A percentile compares a stretch with the other conserved stretches of the same genome.
phyloP scores from a whole-genome alignment of 2,797 vertebrate species.

The Sebastes matsubarae region DNA sequence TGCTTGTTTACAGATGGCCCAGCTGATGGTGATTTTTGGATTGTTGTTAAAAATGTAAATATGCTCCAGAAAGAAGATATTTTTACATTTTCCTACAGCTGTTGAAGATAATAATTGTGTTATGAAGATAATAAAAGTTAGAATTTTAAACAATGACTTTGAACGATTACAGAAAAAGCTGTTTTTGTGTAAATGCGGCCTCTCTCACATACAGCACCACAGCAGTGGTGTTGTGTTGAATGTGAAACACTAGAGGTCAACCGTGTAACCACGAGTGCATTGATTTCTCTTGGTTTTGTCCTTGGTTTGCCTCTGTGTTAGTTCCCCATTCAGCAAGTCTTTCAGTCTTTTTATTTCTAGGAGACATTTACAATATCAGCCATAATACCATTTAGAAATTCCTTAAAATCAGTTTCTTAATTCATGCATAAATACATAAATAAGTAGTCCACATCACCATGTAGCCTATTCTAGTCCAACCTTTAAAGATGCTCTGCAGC shows the following conservation, averaged over 20 bases:
- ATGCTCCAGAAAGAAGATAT: conserved; percentile 39
- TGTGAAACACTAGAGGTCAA: conserved; percentile 32
- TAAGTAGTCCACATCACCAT: not conserved
- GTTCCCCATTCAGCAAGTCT: not conserved
- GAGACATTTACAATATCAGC: not conserved
- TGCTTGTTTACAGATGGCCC: not conserved
- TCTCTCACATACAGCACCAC: not conserved
- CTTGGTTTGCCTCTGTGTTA: not conserved
- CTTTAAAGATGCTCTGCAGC: not conserved
- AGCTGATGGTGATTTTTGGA: not conserved
- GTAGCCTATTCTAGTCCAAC: not conserved
- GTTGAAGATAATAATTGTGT: conserved; percentile 45
- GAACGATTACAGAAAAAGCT: not conserved
- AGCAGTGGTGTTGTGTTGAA: not conserved
- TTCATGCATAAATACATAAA: not conserved
- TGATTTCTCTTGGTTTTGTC: not conserved
- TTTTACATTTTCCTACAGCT: conserved; percentile 73
- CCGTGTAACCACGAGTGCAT: not conserved
- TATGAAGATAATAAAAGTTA: conserved; percentile 47
- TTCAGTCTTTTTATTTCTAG: not conserved
- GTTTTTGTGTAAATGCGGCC: not conserved
- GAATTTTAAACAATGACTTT: conserved; percentile 3
- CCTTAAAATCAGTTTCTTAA: not conserved
- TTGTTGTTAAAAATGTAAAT: conserved; percentile 53
- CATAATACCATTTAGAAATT: not conserved